phyloP scores from a whole-genome alignment of 2,888 invertebrate genomes.

The Euclidia mi region DNA sequence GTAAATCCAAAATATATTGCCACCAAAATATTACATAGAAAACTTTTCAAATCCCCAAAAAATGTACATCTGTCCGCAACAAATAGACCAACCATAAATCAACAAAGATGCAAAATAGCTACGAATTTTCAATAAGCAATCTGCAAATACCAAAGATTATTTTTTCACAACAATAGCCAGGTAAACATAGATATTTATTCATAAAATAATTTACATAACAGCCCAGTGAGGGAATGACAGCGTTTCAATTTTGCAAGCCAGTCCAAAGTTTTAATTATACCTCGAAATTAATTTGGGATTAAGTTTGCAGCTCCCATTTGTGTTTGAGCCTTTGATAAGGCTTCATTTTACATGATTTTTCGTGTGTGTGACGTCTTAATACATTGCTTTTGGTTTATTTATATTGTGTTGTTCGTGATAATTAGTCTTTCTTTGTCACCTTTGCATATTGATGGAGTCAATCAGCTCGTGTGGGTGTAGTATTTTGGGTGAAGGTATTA shows the following conservation, averaged over 20 bases:
- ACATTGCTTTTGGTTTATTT: conserved; percentile 3
- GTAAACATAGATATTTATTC: conserved; percentile 43
- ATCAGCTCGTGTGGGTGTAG: too few relatives aligned
- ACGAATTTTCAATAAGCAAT: conserved; percentile 18
- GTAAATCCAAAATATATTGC: too few relatives aligned
- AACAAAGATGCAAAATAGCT: conserved; percentile 6
- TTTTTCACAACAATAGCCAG: conserved; percentile 24
- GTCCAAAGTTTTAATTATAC: conserved; percentile 75
- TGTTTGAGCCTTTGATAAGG: conserved; percentile 34
- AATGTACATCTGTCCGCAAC: too few relatives aligned
- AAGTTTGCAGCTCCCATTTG: conserved; percentile 42
- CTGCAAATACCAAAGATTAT: conserved; percentile 2
- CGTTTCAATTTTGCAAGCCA: conserved; percentile 58
- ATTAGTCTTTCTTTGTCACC: too few relatives aligned
- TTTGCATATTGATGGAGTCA: too few relatives aligned
- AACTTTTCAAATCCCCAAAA: too few relatives aligned
- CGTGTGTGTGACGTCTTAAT: conserved; percentile 21
- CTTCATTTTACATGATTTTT: conserved; percentile 39
- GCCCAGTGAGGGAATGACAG: conserved; percentile 57
- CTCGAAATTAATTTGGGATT: conserved; percentile 73
- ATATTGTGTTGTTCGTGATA: background rate
- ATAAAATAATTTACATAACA: conserved; percentile 56
- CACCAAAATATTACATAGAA: too few relatives aligned
- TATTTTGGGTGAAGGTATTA: too few relatives aligned
- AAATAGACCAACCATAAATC: background rate